Evolutionary conservation across 2,888 invertebrate species (phyloP).

Genomic region (Dryococelus australis): DNA sequence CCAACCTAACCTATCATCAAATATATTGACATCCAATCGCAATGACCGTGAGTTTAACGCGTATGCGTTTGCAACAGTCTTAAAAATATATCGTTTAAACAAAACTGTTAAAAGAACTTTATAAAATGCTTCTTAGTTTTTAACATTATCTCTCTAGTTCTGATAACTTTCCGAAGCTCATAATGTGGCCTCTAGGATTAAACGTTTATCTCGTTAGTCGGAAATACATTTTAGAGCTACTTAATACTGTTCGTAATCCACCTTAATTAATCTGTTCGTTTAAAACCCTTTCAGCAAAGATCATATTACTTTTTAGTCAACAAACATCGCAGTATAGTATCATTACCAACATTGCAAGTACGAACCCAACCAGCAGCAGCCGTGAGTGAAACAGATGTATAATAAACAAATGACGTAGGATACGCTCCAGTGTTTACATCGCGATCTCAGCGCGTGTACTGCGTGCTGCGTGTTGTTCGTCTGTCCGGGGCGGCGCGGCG

Average conservation of each 20-base stretch:
- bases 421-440: background rate
- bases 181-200: no score
- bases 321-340: background rate
- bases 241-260: no score
- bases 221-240: no score
- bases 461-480: background rate
- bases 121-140: no score
- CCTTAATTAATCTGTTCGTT: no score
- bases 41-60: background rate
- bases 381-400: background rate
- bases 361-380: background rate
- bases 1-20: slow-evolving; percentile 36
- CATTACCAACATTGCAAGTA: background rate
- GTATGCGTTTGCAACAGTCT: background rate
- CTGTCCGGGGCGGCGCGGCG: background rate
- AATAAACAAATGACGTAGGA: background rate
- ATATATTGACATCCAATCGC: background rate
- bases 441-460: background rate
- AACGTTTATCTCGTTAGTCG: no score
- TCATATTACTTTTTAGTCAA: no score
- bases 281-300: no score
- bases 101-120: no score
- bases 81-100: background rate
- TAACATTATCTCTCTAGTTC: no score
- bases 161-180: no score